Evolutionary conservation across 2,797 vertebrate species (phyloP), one percentile per base, ranked within the genome.

Genomic region (Hippopotamyrus pictus): DNA sequence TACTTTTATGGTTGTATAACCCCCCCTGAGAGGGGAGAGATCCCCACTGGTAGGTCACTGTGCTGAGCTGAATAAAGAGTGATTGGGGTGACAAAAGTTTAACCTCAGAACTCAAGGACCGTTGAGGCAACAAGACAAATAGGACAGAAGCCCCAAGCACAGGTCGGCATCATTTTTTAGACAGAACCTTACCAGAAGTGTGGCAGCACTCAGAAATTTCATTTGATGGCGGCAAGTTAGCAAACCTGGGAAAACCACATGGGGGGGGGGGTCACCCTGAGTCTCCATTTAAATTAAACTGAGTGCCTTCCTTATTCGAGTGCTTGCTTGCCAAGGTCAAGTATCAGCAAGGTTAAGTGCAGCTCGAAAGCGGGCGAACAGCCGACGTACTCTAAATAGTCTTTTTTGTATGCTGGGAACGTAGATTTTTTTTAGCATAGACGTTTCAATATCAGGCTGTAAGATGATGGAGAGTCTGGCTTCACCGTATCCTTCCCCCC

Each of bases 311-410:
- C 9, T 33, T 25, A 41, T 44, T 87, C 25, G 17, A 87, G 44
- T 44, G 50, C 50, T 89, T 86, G 22, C 84, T 82, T 17, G 25
- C 22, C 65, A 82, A 82, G 69, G 89, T 79, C 65, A 88, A 48
- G 51, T 53, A 46, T 41, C 6, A 44, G 51, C 7, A 29, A 87
- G 89, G 48, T 82, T 87, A 79, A 82, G 86, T 76, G 62, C 59
- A 89, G 44, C 41, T 41, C 29, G 57, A 51, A 86, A 69, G 85
- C 11, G 46, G 25, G 33, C 11, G 37, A 53, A 83, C 54, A 33
- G 51, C 53, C 76, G 22, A 11, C n/a, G 33, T 50, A 25, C 57
- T 86, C 82, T 25, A 54, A 17, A 19, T 29, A 33, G 53, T 69
- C 17, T 69, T 25, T 46, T 79, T 51, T 51, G 33, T 19, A 54